Evolutionary conservation across 2,888 invertebrate genomes (phyloP), one percentile per base, ranked within the genome.

Genomic region (Coleophora deauratella): DNA sequence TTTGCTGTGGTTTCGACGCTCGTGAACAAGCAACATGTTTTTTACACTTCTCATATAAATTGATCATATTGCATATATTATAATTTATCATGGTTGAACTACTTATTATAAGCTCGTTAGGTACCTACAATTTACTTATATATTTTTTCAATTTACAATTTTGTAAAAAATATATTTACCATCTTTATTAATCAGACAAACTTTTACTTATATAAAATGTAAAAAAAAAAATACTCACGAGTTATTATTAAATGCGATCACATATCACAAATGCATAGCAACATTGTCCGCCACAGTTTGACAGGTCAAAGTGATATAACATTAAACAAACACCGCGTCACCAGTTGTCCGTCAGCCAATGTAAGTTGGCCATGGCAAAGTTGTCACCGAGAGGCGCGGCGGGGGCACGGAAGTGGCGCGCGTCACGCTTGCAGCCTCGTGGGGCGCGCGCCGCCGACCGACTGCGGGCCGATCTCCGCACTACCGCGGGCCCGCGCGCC

Each of bases 331-430:
- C n/a, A n/a, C 58, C 47, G 55, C 56, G 46, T 47, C 33, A 9
- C 28, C n/a, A 30, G 31, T 43, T 38, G 51, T 59, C 43, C 51
- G 44, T 59, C 70, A 69, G 64, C 56, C 60, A 57, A 50, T 48
- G 59, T 55, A 47, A 54, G 50, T 51, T 56, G 51, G 64, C 55
- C 78, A 80, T 80, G 73, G 72, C 74, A 71, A 74, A 79, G 71
- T 79, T 75, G 45, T 57, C 58, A 60, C 45, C 44, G 50, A 12
- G 40, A 40, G 47, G 46, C 47, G 35, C 44, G 27, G 35, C 4
- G 7, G 27, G 9, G 49, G 50, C 57, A 55, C 47, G 28, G 28
- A 8, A 10, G 28, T 10, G 1, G 11, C 46, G 55, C 55, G 55
- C 52, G 58, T 76, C 76, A n/a, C 79, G 74, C 69, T 55, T 49